These are phyloP conservation scores for Pongo pygmaeus DNA, from an alignment of 2,113 vertebrate species.

Conservation along the genomic window DNA sequence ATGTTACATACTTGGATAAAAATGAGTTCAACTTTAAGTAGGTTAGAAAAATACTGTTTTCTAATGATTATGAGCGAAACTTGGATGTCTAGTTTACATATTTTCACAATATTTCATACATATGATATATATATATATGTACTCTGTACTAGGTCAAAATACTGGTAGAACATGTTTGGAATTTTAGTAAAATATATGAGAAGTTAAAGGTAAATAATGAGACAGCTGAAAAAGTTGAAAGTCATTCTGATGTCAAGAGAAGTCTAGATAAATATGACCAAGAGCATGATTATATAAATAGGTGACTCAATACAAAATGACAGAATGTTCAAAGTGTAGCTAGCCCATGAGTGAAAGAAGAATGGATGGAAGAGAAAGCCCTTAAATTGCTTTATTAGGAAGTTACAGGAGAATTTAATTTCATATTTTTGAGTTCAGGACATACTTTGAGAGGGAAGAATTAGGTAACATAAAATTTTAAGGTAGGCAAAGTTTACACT, in stretches of 20 bases:
- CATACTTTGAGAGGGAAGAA: background rate
- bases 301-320: background rate
- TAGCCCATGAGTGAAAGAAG: background rate
- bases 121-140: background rate
- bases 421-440: background rate
- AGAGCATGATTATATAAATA: background rate
- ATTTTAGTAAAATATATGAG: background rate
- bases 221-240: conserved; percentile 16
- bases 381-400: background rate
- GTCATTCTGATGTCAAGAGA: background rate
- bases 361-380: background rate
- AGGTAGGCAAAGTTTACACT: background rate
- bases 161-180: background rate
- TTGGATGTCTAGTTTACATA: background rate
- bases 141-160: background rate
- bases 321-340: background rate
- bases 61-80: background rate
- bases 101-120: background rate
- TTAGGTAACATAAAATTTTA: background rate
- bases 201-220: background rate
- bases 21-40: background rate
- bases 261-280: background rate
- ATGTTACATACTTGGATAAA: background rate
- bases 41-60: background rate
- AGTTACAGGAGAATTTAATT: background rate